Base-by-base conservation (phyloP, 1,140 invertebrate species). In the Polyergus mexicanus region DNA sequence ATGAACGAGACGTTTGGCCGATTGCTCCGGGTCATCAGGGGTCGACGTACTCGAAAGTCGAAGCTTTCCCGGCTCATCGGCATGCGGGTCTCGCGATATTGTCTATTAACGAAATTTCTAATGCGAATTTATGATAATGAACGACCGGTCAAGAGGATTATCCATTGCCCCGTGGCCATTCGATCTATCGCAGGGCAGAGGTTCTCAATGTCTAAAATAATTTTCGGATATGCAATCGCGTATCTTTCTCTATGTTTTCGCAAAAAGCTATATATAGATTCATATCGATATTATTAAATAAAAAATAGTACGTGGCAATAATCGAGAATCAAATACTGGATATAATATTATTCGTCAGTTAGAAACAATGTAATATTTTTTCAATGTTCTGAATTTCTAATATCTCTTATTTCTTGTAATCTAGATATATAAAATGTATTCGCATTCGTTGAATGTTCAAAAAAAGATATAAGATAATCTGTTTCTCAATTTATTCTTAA, bases 41-140 rank as follows among this genome's bases (percentile, higher is more conserved):
- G 92, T 94, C 93, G 91, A 94, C 84, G 93, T 92, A 93, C 93
- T 94, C 94, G 92, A 94, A 94, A 94, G 94, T 94, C 51, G 84
- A 91, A 91, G 92, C 91, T 93, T 92, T 94, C 90, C 89, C 91
- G 90, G 72, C 89, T 90, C 89, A 92, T 94, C 87, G 88, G 91
- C 92, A 93, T 93, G 87, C 90, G 75, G 86, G 88, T 89, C 88
- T 91, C 62, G 84, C 83, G 76, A 91, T 93, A 92, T 91, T 89
- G 90, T 93, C 92, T 93, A 93, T 93, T 92, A 92, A 91, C 87
- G 60, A 93, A 93, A 93, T 93, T 94, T 94, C 92, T 94, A 93
- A 94, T 92, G 75, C 86, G 86, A 91, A 92, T 92, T 93, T 93
- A 93, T 93, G 91, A 88, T 92, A 92, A 93, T 92, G 77, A 91